These are phyloP conservation scores for Rosalia funebris DNA, from an alignment of 2,888 invertebrate species.

Conservation along the genomic window DNA sequence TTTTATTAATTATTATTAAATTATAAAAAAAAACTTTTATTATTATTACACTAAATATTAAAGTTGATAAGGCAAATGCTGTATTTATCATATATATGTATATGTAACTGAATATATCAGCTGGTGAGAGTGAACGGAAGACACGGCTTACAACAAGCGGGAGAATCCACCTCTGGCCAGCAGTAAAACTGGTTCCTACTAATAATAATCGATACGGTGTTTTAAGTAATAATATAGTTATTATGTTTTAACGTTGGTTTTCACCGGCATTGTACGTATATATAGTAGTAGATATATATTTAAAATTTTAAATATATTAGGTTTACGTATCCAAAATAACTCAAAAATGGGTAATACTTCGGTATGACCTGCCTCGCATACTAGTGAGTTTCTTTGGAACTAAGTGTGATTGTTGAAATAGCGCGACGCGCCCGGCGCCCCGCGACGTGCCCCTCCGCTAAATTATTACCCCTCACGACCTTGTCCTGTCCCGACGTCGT, in stretches of 20 bases:
- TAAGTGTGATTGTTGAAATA: constrained; percentile 77
- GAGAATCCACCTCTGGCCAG: constrained; percentile 55
- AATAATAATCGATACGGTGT: constrained; percentile 66
- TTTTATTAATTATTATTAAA: constrained; percentile 65
- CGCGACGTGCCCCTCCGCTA: constrained; percentile 26
- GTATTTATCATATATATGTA: constrained; percentile 65
- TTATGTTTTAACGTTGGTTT: constrained; percentile 64
- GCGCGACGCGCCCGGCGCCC: constrained; percentile 51
- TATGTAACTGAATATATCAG: constrained; percentile 64
- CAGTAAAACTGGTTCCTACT: constrained; percentile 66
- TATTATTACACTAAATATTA: constrained; percentile 63
- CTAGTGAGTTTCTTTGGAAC: constrained; percentile 82
- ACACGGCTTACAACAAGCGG: constrained; percentile 31
- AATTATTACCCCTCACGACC: constrained; percentile 2
- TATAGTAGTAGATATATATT: constrained; percentile 66
- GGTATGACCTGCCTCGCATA: constrained; percentile 75
- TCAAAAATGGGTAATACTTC: constrained; percentile 66
- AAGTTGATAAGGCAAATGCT: constrained; percentile 65
- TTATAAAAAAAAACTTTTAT: constrained; percentile 64
- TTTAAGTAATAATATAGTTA: constrained; percentile 65
- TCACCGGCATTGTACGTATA: constrained; percentile 65
- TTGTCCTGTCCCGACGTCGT: constrained; percentile 7
- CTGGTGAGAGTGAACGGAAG: constrained; percentile 55
- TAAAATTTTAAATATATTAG: constrained; percentile 65
- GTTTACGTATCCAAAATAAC: constrained; percentile 67